Conservation (phyloP, 2,888 invertebrate species). For the Nezara viridula region DNA sequence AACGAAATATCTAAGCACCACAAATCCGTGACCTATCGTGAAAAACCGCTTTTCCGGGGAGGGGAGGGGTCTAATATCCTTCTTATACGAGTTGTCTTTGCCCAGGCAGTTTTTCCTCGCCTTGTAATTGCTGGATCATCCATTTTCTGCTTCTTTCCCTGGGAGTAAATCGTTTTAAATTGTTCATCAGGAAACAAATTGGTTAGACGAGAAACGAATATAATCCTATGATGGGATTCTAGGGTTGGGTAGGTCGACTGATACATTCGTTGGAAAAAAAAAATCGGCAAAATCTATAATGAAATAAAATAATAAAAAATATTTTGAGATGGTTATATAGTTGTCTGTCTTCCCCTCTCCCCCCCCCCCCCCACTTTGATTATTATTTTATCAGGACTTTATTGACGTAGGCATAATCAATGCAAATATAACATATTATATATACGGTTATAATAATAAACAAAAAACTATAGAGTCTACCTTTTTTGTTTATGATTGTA, state of each 20-base stretch:
- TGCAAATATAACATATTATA: too few species aligned
- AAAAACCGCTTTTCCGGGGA: neutral
- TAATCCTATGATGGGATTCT: neutral
- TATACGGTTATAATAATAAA: too few species aligned
- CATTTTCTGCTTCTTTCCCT: neutral
- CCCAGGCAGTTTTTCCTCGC: neutral
- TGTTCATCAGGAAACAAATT: constrained; percentile 3
- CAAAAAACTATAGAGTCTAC: too few species aligned
- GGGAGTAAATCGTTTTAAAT: constrained; percentile 27
- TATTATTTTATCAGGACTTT: too few species aligned
- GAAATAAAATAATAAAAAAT: neutral
- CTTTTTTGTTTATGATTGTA: too few species aligned
- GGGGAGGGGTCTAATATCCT: neutral
- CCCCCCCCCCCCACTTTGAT: too few species aligned
- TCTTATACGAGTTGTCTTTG: constrained; percentile 28
- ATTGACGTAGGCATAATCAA: too few species aligned
- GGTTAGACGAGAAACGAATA: neutral
- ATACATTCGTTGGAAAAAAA: neutral
- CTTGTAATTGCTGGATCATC: constrained; percentile 14
- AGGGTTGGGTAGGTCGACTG: neutral
- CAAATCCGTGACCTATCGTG: constrained; percentile 28
- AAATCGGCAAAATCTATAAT: neutral
- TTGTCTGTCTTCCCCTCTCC: too few species aligned
- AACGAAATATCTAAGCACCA: constrained; percentile 28
- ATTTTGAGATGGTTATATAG: too few species aligned